Base-by-base conservation (phyloP, 2,797 vertebrate genomes). In the Notoglanidium macrostoma region DNA sequence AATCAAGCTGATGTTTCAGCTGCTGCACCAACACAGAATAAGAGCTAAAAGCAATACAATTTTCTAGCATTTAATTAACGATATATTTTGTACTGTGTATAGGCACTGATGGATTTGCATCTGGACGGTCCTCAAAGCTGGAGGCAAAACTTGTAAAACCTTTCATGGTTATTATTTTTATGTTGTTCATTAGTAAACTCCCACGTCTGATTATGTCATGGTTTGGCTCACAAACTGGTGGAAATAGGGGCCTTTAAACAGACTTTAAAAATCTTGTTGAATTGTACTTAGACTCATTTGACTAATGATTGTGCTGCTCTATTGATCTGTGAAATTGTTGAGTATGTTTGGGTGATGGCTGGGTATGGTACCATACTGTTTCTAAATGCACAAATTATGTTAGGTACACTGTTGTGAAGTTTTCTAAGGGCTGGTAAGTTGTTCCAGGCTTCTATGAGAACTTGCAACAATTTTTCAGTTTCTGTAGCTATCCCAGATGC, bases 101-200 rank as follows among this genome's bases (percentile, higher is more conserved):
- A 61, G 5, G 15, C 32, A 80, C 12, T 61, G 32, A 61, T 61
- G 57, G 55, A 40, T 61, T 61, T 80, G 54, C 21, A 23, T 61
- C 51, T 82, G 26, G 59, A 46, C 65, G 40, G 40, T 65, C 44
- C 44, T 63, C 59, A 82, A 49, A 49, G 57, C 40, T 3, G 9
- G 79, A 46, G 40, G 59, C 40, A 29, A 82, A 82, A n/a, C 78
- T 44, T 61, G 21, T 61, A 80, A 80, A 80, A n/a, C 3, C 40
- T n/a, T 82, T 32, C 44, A 82, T 4, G 44, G 40, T 82, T 82
- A 82, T 82, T 82, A 65, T 32, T 82, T 81, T 82, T 29, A 82
- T 67, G 14, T 40, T 2, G 3, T 81, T 81, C 78, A 63, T 81
- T 81, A 63, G 78, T 63, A 44, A n/a, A 46, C 57, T n/a, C 35